Base-by-base conservation (phyloP, 1,140 invertebrate species). In the Bombus pyrosoma region DNA sequence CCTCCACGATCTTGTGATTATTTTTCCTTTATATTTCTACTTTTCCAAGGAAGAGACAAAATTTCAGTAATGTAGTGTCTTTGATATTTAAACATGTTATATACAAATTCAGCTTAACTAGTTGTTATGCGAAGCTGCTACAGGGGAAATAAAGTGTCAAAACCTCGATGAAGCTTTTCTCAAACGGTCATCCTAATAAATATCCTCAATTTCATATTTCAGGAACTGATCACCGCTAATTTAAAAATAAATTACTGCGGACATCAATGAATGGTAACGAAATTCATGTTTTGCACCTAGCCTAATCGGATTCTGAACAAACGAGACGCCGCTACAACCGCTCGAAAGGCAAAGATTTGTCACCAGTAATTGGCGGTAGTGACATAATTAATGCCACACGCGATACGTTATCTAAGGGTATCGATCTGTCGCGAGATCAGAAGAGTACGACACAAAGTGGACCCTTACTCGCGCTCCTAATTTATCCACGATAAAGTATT, bases 401-500 rank as follows among this genome's bases (percentile, higher is more conserved):
- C 32, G 66, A 22, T 37, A 25, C 13, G 37, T 37, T 34, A 25
- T 37, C 66, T n/a, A 66, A 32, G 5, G 8, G 13, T 15, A 66
- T 32, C n/a, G n/a, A 25, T 32, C 37, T 39, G 10, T n/a, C 28
- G 25, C 43, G 0, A 25, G 32, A 57, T 57, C 74, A 47, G 69
- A 39, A 75, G 62, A 32, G 8, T 66, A 66, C 47, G 37, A 59
- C 64, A 66, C 28, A 79, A 62, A 78, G 69, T 76, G 47, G 79
- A 34, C 59, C 5, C 47, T 83, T 83, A 87, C 69, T 78, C 41
- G 59, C 32, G 68, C 47, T 53, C 34, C 69, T 88, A 88, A 83
- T 88, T 87, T 74, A 83, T 74, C 68, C 72, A 28, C 32, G 62
- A n/a, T 57, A 57, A 39, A 76, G 22, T 43, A 39, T 53, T 41